These are phyloP conservation scores for Monochamus alternatus DNA, from an alignment of 2,888 invertebrate genomes.

Conservation along the genomic window DNA sequence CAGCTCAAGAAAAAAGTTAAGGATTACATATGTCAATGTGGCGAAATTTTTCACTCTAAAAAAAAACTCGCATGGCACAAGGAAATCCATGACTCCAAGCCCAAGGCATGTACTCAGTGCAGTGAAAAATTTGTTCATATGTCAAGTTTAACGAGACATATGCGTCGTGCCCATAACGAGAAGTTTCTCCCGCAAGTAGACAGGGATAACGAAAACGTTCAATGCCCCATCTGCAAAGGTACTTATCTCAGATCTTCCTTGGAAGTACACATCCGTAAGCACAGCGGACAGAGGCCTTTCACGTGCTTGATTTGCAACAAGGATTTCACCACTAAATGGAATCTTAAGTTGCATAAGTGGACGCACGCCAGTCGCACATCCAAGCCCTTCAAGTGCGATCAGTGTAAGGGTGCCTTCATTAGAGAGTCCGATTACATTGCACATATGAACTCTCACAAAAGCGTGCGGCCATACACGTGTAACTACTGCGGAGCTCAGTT, in stretches of 20 bases:
- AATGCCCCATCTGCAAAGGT: slow-evolving; percentile 84
- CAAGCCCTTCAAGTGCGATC: slow-evolving; percentile 88
- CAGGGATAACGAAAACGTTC: slow-evolving; percentile 79
- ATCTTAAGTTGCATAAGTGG: slow-evolving; percentile 91
- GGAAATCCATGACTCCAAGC: slow-evolving; percentile 86
- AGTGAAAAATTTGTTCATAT: slow-evolving; percentile 90
- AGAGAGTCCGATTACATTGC: slow-evolving; percentile 86
- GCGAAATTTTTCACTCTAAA: slow-evolving; percentile 86
- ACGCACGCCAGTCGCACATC: slow-evolving; percentile 88
- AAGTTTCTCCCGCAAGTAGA: slow-evolving; percentile 79
- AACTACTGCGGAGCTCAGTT: slow-evolving; percentile 93
- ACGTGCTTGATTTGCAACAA: slow-evolving; percentile 89
- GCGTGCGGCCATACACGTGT: slow-evolving; percentile 89
- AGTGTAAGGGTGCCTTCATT: slow-evolving; percentile 89
- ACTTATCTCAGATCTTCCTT: slow-evolving; percentile 86
- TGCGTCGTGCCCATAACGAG: slow-evolving; percentile 85
- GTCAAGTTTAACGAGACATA: slow-evolving; percentile 87
- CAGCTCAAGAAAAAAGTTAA: slow-evolving; percentile 81
- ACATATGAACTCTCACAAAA: slow-evolving; percentile 90
- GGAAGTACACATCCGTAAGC: slow-evolving; percentile 85
- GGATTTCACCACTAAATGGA: slow-evolving; percentile 91
- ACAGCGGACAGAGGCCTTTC: slow-evolving; percentile 84
- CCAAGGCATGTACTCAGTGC: slow-evolving; percentile 89
- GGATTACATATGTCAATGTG: slow-evolving; percentile 75
- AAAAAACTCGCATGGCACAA: slow-evolving; percentile 90